Conservation (phyloP, 2,888 invertebrate genomes). For the Ennomos quercinarius region DNA sequence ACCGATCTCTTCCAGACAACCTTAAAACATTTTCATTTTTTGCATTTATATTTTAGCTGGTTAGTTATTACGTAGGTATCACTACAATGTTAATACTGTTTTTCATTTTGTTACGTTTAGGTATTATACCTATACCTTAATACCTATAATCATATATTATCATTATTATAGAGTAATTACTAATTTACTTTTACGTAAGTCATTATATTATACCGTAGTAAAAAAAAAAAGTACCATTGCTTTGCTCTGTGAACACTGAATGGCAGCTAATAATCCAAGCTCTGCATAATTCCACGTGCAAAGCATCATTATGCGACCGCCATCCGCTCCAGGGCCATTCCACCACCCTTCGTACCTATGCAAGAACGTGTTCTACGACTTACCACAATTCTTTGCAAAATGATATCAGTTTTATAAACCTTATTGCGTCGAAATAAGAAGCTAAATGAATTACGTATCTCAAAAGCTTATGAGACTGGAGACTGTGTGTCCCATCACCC, state of each 20-base stretch:
- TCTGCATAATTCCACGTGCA: constrained; percentile 35
- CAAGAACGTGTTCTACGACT: constrained; percentile 33
- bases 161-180: no score
- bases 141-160: no score
- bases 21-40: no score
- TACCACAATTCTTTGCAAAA: constrained; percentile 8
- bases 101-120: no score
- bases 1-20: no score
- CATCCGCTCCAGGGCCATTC: constrained; percentile 34
- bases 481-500: constrained; percentile 25
- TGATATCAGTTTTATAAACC: constrained; percentile 13
- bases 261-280: constrained; percentile 11
- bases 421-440: constrained; percentile 26
- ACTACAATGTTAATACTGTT: no score
- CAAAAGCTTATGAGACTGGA: constrained; percentile 12
- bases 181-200: no score
- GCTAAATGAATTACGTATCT: not conserved
- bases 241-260: not conserved
- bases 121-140: no score
- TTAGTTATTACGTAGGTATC: no score
- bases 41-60: no score
- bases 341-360: constrained; percentile 31
- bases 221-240: no score
- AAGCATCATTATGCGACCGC: constrained; percentile 39
- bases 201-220: no score